Base-by-base conservation (phyloP, 2,113 vertebrate genomes). In the Pygoscelis antarcticus region DNA sequence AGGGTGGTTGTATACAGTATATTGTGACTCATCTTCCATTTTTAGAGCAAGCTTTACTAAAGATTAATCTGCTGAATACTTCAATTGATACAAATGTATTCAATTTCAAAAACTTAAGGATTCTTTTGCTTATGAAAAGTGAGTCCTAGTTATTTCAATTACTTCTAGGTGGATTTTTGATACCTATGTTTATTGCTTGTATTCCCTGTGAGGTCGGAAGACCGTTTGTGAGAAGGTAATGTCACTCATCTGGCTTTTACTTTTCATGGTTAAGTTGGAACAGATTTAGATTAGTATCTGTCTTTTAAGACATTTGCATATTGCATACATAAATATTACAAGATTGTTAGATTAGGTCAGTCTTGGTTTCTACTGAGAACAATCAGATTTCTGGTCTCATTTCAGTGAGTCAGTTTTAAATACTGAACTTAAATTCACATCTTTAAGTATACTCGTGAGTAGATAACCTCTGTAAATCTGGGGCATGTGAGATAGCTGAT, bases 1-100 rank as follows among this genome's bases (percentile, higher is more conserved):
- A 75, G 51, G 29, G 9, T 54, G 17, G 42, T 83, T 82, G 49
- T 68, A 57, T 84, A 68, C 40, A 83, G 9, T 88, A 40, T 77
- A 51, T 76, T 90, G 69, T 84, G 71, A 82, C 27, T 79, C 42
- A 49, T 42, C 9, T 87, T 94, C n/a, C 3, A 8, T 61, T 93
- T 72, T 54, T 92, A 92, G 82, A 93, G 69, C 66, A 91, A 66
- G 20, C 29, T 74, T 96, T 93, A 89, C 20, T 93, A 62, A 91
- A 49, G 51, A 89, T 66, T 57, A 85, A 55, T 81, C 51, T 91
- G 77, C 27, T 21, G 12, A 69, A 72, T 95, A 58, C 19, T 90
- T 90, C 66, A 85, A 13, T 75, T 95, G 54, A 80, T 95, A 87
- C 22, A 76, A 54, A 72, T 74, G 5, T 57, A 91, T 83, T 27